Evolutionary conservation across 2,888 invertebrate species (phyloP).

Genomic region (Geophilus truncorum): DNA sequence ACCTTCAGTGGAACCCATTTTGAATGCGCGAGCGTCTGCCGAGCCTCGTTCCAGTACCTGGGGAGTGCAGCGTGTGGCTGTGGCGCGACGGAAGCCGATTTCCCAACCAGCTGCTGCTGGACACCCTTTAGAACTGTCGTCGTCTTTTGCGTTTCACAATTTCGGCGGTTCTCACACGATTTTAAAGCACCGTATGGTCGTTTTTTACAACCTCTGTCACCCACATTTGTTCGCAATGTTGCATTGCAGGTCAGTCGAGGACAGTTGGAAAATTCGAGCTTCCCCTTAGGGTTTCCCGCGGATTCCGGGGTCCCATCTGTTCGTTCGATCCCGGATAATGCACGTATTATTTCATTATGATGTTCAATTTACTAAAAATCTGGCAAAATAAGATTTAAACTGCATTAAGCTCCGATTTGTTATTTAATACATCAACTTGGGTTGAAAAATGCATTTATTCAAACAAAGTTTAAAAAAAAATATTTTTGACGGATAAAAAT

Average conservation of each 20-base stretch:
- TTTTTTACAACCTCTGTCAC: background rate
- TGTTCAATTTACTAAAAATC: background rate
- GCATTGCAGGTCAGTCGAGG: slow-evolving; percentile 11
- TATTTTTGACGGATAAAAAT: background rate
- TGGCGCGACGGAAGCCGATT: slow-evolving; percentile 25
- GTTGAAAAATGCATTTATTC: background rate
- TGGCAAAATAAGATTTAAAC: background rate
- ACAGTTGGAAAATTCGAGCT: background rate
- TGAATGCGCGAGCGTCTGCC: background rate
- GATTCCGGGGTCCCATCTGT: slow-evolving; percentile 11
- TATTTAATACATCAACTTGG: too few species aligned
- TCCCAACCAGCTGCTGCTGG: slow-evolving; percentile 19
- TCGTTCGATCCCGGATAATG: background rate
- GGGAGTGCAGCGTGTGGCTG: slow-evolving; percentile 25
- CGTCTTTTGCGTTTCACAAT: background rate
- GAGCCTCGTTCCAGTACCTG: slow-evolving; percentile 3
- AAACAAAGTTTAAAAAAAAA: background rate
- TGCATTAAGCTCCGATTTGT: background rate
- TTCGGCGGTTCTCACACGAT: background rate
- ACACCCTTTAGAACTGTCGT: background rate
- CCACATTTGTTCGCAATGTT: background rate
- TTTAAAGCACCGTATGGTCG: background rate
- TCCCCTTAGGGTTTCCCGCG: slow-evolving; percentile 6
- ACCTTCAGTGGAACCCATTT: background rate
- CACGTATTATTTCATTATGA: background rate